Conservation (phyloP, 2,797 vertebrate genomes). For the Pyrocephalus nanus region DNA sequence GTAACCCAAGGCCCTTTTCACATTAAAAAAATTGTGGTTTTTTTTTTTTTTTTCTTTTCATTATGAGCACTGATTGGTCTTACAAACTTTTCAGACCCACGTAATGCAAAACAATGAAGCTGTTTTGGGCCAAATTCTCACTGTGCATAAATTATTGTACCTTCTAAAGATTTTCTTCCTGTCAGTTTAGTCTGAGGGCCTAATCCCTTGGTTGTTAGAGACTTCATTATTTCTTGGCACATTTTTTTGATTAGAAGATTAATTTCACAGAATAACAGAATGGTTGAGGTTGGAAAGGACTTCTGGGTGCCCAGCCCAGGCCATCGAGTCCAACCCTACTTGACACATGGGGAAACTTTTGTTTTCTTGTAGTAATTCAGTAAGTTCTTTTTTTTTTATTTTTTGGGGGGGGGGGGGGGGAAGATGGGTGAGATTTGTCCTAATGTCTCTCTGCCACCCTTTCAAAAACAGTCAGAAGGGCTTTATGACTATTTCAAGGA, state of each 20-base stretch:
- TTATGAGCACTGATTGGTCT: neutral
- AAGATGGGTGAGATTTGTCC: neutral
- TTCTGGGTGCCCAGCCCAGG: neutral
- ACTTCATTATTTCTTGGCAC: neutral
- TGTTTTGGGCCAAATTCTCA: neutral
- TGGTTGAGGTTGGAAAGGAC: neutral
- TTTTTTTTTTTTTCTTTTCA: neutral
- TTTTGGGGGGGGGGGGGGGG: too few species aligned
- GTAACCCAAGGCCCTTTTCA: neutral
- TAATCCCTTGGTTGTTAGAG: neutral
- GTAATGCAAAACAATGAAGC: neutral
- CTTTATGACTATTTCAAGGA: neutral
- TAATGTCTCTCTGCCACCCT: neutral
- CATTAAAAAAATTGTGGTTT: fast-evolving
- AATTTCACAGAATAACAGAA: neutral
- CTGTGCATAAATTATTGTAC: neutral
- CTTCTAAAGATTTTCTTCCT: neutral
- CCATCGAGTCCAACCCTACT: neutral
- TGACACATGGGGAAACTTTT: neutral
- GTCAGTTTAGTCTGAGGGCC: neutral
- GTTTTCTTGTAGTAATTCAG: neutral
- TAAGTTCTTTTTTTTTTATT: neutral
- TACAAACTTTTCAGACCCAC: neutral
- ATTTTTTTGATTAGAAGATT: neutral
- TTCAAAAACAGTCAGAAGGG: neutral